Evolutionary conservation across 2,888 invertebrate species (phyloP).

Genomic region (Byasa hedistus): DNA sequence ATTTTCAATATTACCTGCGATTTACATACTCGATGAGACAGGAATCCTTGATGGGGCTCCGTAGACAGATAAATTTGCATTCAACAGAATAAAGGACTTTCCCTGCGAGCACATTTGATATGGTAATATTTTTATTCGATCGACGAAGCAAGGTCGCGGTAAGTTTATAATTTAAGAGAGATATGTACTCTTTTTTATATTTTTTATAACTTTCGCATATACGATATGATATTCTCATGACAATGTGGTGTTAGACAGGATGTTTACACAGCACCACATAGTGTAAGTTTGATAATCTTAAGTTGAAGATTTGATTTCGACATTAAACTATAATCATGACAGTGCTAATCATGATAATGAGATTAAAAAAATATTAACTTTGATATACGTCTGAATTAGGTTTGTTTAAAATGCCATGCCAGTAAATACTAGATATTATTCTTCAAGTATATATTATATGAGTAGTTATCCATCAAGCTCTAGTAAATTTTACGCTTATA

Average conservation of each 20-base stretch:
- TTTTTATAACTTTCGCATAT: no score
- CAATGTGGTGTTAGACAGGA: no score
- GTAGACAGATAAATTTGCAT: constrained; percentile 53
- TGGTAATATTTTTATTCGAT: constrained; percentile 9
- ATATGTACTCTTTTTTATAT: no score
- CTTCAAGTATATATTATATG: no score
- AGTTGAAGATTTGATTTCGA: no score
- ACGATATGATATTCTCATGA: no score
- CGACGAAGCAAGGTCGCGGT: not conserved
- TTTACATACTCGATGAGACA: constrained; percentile 67
- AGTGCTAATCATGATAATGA: no score
- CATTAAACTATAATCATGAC: no score
- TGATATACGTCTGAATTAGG: not conserved
- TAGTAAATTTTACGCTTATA: not conserved
- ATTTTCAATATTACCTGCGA: constrained; percentile 69
- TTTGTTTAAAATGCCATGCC: not conserved
- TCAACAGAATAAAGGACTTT: constrained; percentile 41
- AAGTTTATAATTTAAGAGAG: no score
- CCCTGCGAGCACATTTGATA: constrained; percentile 20
- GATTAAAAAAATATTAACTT: not conserved
- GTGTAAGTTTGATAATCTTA: no score
- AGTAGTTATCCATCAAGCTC: not conserved
- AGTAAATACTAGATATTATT: no score
- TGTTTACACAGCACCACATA: no score
- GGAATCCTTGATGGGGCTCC: constrained; percentile 48